These are phyloP conservation scores for Cryptotermes secundus DNA, from an alignment of 1,140 invertebrate genomes.

Conservation along the genomic window DNA sequence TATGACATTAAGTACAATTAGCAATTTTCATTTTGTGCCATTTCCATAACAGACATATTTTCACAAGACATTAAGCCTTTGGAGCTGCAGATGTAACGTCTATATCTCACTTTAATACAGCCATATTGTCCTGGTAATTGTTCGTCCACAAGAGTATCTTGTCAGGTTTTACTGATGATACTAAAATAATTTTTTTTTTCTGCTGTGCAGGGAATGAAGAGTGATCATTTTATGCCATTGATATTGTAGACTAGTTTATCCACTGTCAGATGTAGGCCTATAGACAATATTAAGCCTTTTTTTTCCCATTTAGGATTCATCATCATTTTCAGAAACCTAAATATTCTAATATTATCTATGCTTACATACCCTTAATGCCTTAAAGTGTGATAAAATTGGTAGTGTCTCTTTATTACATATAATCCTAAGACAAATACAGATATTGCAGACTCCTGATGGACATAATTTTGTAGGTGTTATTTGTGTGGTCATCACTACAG, in stretches of 20 bases:
- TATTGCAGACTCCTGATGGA: neutral
- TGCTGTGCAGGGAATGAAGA: constrained; percentile 8
- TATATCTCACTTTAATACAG: neutral
- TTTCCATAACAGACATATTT: neutral
- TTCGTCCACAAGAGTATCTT: constrained; percentile 5
- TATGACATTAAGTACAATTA: neutral
- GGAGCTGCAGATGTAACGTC: neutral
- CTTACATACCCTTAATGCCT: constrained; percentile 14
- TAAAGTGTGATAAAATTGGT: constrained; percentile 7
- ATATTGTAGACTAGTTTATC: neutral
- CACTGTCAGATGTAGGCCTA: constrained; percentile 14
- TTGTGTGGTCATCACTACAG: neutral
- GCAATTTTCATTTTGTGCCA: neutral
- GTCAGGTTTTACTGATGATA: neutral
- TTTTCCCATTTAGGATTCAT: neutral
- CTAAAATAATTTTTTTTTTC: neutral
- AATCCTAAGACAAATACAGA: neutral
- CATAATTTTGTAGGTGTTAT: neutral
- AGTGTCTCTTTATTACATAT: neutral
- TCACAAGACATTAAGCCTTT: neutral
- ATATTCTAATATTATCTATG: constrained; percentile 10
- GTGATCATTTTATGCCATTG: neutral
- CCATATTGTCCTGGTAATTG: neutral
- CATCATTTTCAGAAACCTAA: neutral
- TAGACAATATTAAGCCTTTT: constrained; percentile 13